A percentile compares a stretch with the other conserved stretches of the same genome.
Conservation (phyloP, 2,113 vertebrate species). For the Saguinus midas region DNA sequence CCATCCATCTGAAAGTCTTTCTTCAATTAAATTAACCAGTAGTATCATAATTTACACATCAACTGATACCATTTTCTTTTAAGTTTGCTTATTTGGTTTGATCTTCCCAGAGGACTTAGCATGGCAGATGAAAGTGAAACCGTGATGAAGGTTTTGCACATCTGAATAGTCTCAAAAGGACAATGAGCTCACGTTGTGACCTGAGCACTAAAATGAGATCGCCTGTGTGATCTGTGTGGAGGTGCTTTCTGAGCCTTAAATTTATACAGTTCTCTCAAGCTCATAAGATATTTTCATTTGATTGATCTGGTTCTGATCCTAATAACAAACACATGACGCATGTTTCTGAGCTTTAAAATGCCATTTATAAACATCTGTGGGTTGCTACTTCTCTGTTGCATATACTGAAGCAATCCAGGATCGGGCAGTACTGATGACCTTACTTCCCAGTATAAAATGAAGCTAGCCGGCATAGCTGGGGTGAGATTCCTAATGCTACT, state of each 20-base stretch:
- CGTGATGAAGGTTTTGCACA: accelerated
- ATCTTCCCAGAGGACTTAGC: background rate
- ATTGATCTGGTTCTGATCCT: background rate
- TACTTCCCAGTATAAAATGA: background rate
- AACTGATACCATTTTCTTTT: background rate
- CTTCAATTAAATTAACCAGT: background rate
- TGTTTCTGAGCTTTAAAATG: background rate
- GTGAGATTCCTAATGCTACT: background rate
- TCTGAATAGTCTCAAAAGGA: background rate
- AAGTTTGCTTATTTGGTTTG: background rate
- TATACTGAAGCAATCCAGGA: background rate
- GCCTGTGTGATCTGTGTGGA: too few relatives aligned
- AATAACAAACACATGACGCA: background rate
- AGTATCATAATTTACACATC: background rate
- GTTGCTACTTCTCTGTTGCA: background rate
- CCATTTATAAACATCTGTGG: background rate
- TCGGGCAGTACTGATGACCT: accelerated
- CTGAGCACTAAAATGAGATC: background rate
- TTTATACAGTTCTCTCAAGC: background rate
- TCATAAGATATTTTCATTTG: background rate
- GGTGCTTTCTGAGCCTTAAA: accelerated
- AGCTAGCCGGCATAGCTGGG: background rate
- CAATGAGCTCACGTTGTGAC: accelerated
- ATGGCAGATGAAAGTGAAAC: background rate
- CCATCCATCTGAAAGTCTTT: background rate